Conservation (phyloP, 2,113 vertebrate genomes). For the Vanacampus margaritifer region DNA sequence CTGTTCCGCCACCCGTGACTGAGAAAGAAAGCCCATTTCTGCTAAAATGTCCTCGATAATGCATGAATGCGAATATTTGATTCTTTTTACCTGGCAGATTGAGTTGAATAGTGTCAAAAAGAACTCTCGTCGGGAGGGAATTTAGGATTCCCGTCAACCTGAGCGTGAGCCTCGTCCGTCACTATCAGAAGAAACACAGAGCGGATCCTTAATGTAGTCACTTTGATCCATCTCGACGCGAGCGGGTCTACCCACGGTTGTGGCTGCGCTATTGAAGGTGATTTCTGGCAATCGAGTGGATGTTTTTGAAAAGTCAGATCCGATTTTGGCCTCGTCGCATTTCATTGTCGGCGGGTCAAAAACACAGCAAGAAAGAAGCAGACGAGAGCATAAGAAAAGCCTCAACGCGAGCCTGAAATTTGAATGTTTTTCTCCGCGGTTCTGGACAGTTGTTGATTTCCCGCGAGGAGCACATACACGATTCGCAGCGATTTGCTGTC, state of each 20-base stretch:
- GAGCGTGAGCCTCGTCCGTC: neutral
- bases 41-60: conserved; percentile 30
- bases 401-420: neutral
- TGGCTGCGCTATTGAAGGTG: neutral
- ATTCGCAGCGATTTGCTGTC: neutral
- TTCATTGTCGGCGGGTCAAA: neutral
- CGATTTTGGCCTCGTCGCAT: neutral
- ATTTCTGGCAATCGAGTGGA: neutral
- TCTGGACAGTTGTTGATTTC: neutral
- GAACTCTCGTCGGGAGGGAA: conserved; percentile 9
- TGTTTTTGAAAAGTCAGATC: neutral
- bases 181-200: neutral
- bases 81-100: conserved; percentile 16
- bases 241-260: neutral
- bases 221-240: neutral
- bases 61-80: conserved; percentile 23
- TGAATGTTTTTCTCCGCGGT: neutral
- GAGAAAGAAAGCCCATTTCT: conserved; percentile 24
- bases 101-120: conserved; percentile 14
- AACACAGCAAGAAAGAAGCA: neutral
- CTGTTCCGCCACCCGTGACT: conserved; percentile 16
- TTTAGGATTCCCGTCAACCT: conserved; percentile 15
- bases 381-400: neutral
- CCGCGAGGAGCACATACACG: neutral
- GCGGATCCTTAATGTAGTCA: neutral